Conservation (phyloP, 2,113 vertebrate genomes). For the Marmota flaviventris region DNA sequence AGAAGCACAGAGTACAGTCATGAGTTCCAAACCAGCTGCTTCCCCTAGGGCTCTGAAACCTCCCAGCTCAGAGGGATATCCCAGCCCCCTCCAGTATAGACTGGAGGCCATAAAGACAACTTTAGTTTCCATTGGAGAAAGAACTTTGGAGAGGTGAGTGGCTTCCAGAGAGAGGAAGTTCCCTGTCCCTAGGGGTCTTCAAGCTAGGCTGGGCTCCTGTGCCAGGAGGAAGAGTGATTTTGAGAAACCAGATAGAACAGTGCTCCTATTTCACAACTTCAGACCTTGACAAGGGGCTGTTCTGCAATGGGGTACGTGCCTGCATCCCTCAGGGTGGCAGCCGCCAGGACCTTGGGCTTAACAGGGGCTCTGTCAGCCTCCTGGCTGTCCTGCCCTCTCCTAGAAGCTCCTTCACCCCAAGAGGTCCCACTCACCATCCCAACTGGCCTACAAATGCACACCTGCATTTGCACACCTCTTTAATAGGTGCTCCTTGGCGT, state of each 20-base stretch:
- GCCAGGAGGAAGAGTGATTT: background rate
- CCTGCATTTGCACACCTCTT: too few species aligned
- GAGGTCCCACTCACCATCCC: background rate
- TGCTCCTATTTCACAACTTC: background rate
- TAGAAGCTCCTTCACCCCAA: background rate
- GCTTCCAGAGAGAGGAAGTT: background rate
- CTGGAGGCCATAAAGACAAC: background rate
- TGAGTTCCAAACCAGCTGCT: background rate
- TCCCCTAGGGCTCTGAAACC: background rate
- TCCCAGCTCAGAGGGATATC: background rate
- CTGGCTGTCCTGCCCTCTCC: background rate
- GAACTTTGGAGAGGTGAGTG: background rate
- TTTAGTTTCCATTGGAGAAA: background rate
- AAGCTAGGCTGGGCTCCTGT: background rate
- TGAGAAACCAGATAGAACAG: background rate
- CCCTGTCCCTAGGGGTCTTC: too few species aligned
- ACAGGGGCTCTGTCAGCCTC: background rate
- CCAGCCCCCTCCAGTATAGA: background rate
- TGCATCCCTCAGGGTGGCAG: background rate
- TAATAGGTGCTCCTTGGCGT: too few species aligned
- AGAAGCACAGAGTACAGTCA: background rate
- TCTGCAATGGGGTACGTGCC: background rate
- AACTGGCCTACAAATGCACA: rapidly evolving
- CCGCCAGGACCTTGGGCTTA: too few species aligned
- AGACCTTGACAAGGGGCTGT: background rate